Percentiles rank a stretch among this genome's conserved stretches.
phyloP scores from a whole-genome alignment of 2,888 invertebrate species.

The Andrena marginata region DNA sequence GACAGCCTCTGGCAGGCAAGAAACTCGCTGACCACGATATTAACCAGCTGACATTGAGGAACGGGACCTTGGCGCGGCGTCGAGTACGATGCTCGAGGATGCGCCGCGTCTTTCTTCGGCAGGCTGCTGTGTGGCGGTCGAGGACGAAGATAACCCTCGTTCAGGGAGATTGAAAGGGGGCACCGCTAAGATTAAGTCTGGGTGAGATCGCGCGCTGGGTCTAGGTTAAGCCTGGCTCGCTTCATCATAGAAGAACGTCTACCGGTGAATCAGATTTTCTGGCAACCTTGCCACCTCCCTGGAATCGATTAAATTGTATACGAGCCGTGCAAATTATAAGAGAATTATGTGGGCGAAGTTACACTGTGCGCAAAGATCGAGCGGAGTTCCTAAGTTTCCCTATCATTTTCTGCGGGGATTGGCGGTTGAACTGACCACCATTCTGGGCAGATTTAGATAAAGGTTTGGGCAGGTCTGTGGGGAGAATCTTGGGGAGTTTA shows the following conservation, averaged over 20 bases:
- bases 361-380: too few species aligned
- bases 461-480: too few species aligned
- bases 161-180: conserved; percentile 43
- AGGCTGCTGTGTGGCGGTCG: conserved; percentile 6
- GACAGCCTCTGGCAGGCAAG: conserved; percentile 27
- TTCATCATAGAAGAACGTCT: not conserved
- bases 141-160: conserved; percentile 42
- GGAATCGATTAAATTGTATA: too few species aligned
- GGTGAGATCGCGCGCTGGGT: not conserved
- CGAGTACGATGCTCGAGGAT: conserved; percentile 35
- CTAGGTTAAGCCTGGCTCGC: conserved; percentile 19
- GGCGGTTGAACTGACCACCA: too few species aligned
- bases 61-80: conserved; percentile 39
- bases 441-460: too few species aligned
- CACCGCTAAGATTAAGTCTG: conserved; percentile 41
- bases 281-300: too few species aligned
- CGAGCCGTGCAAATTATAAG: not conserved
- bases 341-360: not conserved
- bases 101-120: conserved; percentile 25
- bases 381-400: too few species aligned
- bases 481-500: too few species aligned
- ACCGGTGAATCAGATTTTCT: too few species aligned
- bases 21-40: conserved; percentile 27
- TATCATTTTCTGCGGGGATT: too few species aligned
- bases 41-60: conserved; percentile 29